Base-by-base conservation (phyloP, 1,140 invertebrate genomes). In the Prorops nasuta region DNA sequence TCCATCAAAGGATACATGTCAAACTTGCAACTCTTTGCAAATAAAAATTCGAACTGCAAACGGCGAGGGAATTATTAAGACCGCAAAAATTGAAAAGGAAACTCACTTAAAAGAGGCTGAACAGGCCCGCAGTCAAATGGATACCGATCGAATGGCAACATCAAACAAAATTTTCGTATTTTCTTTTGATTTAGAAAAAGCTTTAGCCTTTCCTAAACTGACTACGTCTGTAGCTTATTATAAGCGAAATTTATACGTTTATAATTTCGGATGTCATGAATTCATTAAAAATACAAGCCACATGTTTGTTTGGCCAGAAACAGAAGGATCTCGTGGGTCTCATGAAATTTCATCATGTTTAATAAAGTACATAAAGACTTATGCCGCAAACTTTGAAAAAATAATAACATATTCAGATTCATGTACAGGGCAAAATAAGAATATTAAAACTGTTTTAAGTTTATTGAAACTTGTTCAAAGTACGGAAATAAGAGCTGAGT, bases 1-100 rank as follows among this genome's bases (percentile, higher is more conserved):
- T 54, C 59, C 64, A 36, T 46, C 31, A 10, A 79, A 78, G 48
- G 51, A 61, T 49, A 67, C 56, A 4, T 64, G 58, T 40, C 44
- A 49, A 52, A 59, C 38, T 45, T 63, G 58, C 48, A 46, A 63
- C 45, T 2, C 31, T 43, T 54, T 51, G 22, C 24, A 49, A 45
- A 56, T 56, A 22, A 57, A 51, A 42, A 41, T 53, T 48, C 36
- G 34, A 37, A 32, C 39, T 21, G 35, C 36, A 34, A 37, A 48
- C 22, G n/a, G n/a, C 44, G 58, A 54, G 40, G 56, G 32, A 53
- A n/a, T n/a, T n/a, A 58, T 44, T 18, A 37, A 34, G 24, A 37
- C 41, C 24, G 20, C 38, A 40, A 16, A 56, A 51, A 16, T 20
- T 39, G 44, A 55, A 50, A 47, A 64, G 36, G 54, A 61, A 49